Percentiles rank a stretch among this genome's conserved stretches.
Conservation (phyloP, 2,888 invertebrate species). For the Trichogramma evanescens region DNA sequence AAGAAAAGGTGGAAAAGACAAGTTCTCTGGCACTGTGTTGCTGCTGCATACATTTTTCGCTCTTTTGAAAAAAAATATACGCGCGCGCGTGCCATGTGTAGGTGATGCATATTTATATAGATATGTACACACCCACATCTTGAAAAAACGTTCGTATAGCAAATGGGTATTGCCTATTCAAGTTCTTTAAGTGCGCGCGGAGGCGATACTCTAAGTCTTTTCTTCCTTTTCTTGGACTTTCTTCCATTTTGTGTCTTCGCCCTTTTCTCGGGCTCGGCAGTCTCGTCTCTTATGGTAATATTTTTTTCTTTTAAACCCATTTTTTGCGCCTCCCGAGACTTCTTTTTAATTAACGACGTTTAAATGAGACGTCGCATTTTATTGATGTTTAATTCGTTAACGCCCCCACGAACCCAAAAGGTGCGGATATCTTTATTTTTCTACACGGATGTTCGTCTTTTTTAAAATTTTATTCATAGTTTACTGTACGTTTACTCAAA, state of each 20-base stretch:
- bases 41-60: conserved; percentile 4
- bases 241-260: neutral
- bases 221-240: conserved; percentile 11
- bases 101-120: too few species aligned
- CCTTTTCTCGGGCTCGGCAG: neutral
- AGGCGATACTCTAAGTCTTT: conserved; percentile 21
- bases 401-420: neutral
- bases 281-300: neutral
- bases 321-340: conserved; percentile 3
- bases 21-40: neutral
- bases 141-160: conserved; percentile 10
- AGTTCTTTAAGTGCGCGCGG: conserved; percentile 17
- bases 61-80: conserved; percentile 2
- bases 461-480: too few species aligned
- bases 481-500: too few species aligned
- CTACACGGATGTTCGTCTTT: too few species aligned
- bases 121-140: too few species aligned
- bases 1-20: conserved; percentile 13
- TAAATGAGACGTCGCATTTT: conserved; percentile 33
- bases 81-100: too few species aligned
- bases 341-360: conserved; percentile 24
- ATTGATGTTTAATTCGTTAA: conserved; percentile 34
- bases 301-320: neutral
- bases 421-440: too few species aligned
- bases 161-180: conserved; percentile 23